Base-by-base conservation (phyloP, 2,888 invertebrate genomes). In the Heliconius charithonia region DNA sequence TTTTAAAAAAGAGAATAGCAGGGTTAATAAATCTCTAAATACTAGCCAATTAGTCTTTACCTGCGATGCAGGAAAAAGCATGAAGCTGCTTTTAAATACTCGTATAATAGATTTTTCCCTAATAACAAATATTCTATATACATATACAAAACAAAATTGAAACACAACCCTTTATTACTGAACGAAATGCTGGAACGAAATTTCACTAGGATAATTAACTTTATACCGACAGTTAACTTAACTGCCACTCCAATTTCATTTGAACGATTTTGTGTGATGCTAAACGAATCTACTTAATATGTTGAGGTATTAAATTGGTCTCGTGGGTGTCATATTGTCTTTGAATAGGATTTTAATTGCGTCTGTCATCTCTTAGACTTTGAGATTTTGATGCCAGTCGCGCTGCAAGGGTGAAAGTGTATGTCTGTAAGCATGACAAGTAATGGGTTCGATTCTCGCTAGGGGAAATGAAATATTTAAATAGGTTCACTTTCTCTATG, bases 191-290 rank as follows among this genome's bases (percentile, higher is more conserved):
- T 37, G n/a, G 32, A 41, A 63, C 63, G 19, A 63, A 63, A 74
- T 74, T 74, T 45, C 19, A 73, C 56, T 59, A n/a, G 59, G 41
- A 77, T 62, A 67, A 37, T 59, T 27, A 77, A 77, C 10, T 62
- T 73, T 66, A 73, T 25, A 37, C 27, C 45, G 73, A 73, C 73
- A 67, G 41, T 73, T 67, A 77, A 51, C 25, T 45, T 77, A 65
- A 71, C 51, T 63, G 65, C 56, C 37, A n/a, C 56, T 56, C 59
- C 56, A 59, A 59, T 72, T 72, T 72, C 12, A 72, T 77, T 77
- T 22, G 45, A 72, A 67, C 65, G 9, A 71, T 74, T 77, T 74
- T 70, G 75, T 69, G 77, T 73, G 75, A 80, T 41, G 66, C 71
- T 75, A 75, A 75, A 71, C 32, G 41, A 70, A 56, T 65, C 70